A percentile compares a stretch with the other conserved stretches of the same genome.
These are phyloP conservation scores for Zingel zingel DNA, from an alignment of 2,113 vertebrate genomes.

Conservation along the genomic window DNA sequence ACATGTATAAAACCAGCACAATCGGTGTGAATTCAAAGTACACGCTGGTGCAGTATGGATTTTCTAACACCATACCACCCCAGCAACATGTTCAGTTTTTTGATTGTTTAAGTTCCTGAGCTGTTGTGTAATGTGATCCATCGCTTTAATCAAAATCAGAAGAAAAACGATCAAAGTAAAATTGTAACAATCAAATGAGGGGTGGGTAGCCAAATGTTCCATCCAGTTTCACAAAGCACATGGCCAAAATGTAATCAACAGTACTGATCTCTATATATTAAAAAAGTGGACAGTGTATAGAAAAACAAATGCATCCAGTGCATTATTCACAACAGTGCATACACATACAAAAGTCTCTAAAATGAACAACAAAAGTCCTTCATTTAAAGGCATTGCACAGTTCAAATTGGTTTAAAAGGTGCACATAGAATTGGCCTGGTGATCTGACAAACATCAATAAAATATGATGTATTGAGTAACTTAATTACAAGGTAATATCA, in stretches of 20 bases:
- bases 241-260: conserved; percentile 29
- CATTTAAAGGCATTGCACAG: conserved; percentile 54
- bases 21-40: not conserved
- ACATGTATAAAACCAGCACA: conserved; percentile 22
- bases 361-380: conserved; percentile 18
- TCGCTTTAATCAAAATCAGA: not conserved
- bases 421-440: conserved; percentile 7
- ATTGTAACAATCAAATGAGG: not conserved
- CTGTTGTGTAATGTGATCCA: not conserved
- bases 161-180: not conserved
- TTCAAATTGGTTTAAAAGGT: conserved; percentile 38
- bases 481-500: not conserved
- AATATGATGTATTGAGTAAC: not conserved
- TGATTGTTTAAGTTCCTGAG: conserved; percentile 63
- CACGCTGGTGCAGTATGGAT: not conserved
- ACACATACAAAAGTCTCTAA: conserved; percentile 31
- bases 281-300: conserved; percentile 41
- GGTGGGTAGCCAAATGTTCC: not conserved
- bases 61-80: not conserved
- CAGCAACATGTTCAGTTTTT: conserved; percentile 16
- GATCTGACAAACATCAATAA: not conserved
- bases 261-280: conserved; percentile 10
- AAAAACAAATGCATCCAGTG: conserved; percentile 76
- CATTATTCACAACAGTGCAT: conserved; percentile 68
- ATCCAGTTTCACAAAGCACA: conserved; percentile 19